Evolutionary conservation across 2,113 vertebrate genomes (phyloP), one percentile per base, ranked within the genome.

Genomic region (Limanda limanda): DNA sequence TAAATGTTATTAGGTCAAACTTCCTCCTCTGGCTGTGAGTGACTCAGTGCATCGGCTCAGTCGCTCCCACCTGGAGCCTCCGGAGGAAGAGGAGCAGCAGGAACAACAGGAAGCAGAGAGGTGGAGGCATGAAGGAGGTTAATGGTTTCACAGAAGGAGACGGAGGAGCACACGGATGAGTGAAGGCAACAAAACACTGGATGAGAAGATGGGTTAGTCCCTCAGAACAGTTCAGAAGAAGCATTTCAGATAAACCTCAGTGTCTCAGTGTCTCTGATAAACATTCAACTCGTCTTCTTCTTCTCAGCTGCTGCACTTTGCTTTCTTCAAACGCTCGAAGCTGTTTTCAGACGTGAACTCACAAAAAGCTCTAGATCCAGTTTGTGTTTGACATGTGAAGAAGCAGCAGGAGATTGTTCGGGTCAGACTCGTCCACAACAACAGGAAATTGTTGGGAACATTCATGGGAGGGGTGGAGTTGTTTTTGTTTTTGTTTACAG

Each of bases 1-100:
- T n/a, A 84, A 83, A 81, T 82, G 80, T 88, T 75, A 82, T 62
- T 13, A 79, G 87, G 81, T 82, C 80, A 68, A 68, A 17, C 67
- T 60, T 67, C 71, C 55, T 69, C 77, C 68, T 63, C 71, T 57
- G 70, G 59, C 79, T 75, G 31, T 31, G 84, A 74, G 55, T 42
- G 35, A 62, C n/a, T 77, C 72, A 75, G 73, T 63, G 60, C 47
- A 63, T 54, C 77, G 66, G 51, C 73, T 63, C 67, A 23, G 31
- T 56, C 45, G 14, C 23, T 35, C 40, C 55, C 64, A 68, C 63
- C 74, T 20, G 59, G 14, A 80, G 74, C 55, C 67, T 27, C 68
- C 0, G 11, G 48, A 57, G 17, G 48, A 68, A 8, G 48, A 57
- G 17, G 48, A 68, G 69, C 67, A 59, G 74, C 40, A 68, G 74